phyloP scores from a whole-genome alignment of 2,113 vertebrate genomes.

The Nettapus auritus region DNA sequence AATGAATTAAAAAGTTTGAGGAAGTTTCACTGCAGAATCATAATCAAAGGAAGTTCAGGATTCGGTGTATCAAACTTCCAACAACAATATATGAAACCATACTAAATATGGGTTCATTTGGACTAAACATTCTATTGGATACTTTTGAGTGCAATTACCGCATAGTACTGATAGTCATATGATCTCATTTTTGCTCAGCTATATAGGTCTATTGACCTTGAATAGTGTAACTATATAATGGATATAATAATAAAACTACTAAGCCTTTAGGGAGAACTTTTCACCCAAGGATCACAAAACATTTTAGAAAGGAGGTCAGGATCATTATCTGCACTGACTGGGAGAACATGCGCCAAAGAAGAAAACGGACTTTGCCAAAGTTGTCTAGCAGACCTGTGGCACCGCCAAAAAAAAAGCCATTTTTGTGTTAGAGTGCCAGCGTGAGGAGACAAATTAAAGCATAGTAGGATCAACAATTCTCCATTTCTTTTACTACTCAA shows the following conservation, averaged over 20 bases:
- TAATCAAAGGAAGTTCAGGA: constrained; percentile 64
- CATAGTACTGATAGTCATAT: constrained; percentile 24
- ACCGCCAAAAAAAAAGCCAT: not conserved
- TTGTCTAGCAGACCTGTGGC: not conserved
- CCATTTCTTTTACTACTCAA: not conserved
- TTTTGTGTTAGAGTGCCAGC: not conserved
- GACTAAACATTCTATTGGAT: constrained; percentile 52
- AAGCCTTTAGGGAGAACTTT: constrained; percentile 55
- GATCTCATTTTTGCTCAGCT: constrained; percentile 33
- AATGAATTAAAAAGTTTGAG: constrained; percentile 63
- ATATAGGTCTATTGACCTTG: constrained; percentile 44
- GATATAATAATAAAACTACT: constrained; percentile 49
- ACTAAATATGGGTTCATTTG: constrained; percentile 60
- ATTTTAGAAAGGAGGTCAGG: constrained; percentile 65
- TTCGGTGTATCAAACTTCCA: constrained; percentile 22
- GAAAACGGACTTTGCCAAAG: constrained; percentile 55
- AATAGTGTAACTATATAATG: constrained; percentile 50
- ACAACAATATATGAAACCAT: not conserved
- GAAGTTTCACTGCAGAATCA: not conserved
- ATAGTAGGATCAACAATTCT: not conserved
- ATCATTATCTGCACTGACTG: constrained; percentile 53
- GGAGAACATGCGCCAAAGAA: constrained; percentile 7
- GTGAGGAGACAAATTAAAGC: not conserved
- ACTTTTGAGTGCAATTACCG: constrained; percentile 11
- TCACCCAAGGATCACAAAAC: constrained; percentile 46